Percentiles rank a stretch among this genome's conserved stretches.
Evolutionary conservation across 1,140 invertebrate species (phyloP).

Genomic region (Doryteuthis pealeii): DNA sequence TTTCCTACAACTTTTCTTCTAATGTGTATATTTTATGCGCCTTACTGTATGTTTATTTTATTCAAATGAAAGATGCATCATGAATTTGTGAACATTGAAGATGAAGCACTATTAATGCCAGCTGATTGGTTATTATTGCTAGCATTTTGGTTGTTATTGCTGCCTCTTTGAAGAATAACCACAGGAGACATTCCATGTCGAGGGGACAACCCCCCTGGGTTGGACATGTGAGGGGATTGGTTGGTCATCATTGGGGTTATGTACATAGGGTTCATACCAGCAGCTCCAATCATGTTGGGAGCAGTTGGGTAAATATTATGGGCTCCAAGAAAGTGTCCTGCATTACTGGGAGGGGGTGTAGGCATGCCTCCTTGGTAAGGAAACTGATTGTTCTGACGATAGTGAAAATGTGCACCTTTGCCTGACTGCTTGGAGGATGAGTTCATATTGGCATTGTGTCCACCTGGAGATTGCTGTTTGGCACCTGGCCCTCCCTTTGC

Average conservation of each 20-base stretch:
- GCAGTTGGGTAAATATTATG: background rate
- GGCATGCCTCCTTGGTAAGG: background rate
- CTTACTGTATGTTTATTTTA: too few relatives aligned
- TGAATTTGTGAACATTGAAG: background rate
- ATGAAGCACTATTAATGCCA: background rate
- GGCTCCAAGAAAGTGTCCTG: background rate
- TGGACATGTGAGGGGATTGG: slow-evolving; percentile 19
- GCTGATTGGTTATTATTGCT: background rate
- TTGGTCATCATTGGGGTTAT: slow-evolving; percentile 22
- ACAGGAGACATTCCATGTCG: slow-evolving; percentile 31
- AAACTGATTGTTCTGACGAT: background rate
- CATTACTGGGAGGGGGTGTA: background rate
- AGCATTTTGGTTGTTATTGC: background rate
- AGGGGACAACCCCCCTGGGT: slow-evolving; percentile 14
- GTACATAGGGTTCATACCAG: slow-evolving; percentile 28
- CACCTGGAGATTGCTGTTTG: too few relatives aligned
- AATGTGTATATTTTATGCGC: too few relatives aligned
- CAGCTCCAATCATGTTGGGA: background rate
- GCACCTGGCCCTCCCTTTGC: too few relatives aligned
- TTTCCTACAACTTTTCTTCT: too few relatives aligned
- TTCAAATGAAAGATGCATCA: too few relatives aligned
- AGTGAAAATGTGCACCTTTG: background rate
- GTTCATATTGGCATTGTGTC: too few relatives aligned
- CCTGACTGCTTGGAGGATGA: too few relatives aligned
- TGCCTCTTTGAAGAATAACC: slow-evolving; percentile 40